Percentiles rank a stretch among this genome's conserved stretches.
phyloP scores from a whole-genome alignment of 2,113 vertebrate genomes.

The Cairina moschata region DNA sequence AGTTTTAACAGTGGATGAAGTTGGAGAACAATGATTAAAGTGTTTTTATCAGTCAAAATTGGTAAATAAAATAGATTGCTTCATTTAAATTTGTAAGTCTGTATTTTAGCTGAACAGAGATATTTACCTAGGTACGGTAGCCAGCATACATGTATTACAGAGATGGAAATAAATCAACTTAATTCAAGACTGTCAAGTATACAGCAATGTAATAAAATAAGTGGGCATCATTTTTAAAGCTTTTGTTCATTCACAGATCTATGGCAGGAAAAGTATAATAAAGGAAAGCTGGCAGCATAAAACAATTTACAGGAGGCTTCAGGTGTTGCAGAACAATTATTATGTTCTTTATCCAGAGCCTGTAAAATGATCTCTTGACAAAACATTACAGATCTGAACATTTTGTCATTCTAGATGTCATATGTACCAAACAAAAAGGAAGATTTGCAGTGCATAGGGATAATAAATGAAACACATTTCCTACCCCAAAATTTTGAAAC shows the following conservation, averaged over 20 bases:
- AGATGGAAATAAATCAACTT: background rate
- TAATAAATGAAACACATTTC: background rate
- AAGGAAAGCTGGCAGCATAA: background rate
- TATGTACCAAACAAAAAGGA: slow-evolving; percentile 14
- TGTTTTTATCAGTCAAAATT: background rate
- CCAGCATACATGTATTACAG: background rate
- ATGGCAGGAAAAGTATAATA: slow-evolving; percentile 3
- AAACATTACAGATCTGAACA: slow-evolving; percentile 1
- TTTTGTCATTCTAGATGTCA: slow-evolving; percentile 18
- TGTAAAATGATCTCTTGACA: slow-evolving; percentile 21
- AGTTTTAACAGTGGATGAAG: background rate
- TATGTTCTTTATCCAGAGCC: background rate
- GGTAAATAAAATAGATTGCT: background rate
- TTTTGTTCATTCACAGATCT: background rate
- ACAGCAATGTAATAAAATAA: background rate
- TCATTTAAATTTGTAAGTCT: background rate
- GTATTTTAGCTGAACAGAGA: background rate
- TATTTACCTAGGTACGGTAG: background rate
- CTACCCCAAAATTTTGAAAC: background rate
- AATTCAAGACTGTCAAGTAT: background rate
- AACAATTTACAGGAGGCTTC: slow-evolving; percentile 30
- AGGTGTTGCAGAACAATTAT: slow-evolving; percentile 39
- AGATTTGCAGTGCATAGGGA: background rate
- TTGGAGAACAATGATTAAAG: background rate
- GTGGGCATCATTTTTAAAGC: background rate